Conservation (phyloP, 2,113 vertebrate genomes). For the Crotalus horridus region DNA sequence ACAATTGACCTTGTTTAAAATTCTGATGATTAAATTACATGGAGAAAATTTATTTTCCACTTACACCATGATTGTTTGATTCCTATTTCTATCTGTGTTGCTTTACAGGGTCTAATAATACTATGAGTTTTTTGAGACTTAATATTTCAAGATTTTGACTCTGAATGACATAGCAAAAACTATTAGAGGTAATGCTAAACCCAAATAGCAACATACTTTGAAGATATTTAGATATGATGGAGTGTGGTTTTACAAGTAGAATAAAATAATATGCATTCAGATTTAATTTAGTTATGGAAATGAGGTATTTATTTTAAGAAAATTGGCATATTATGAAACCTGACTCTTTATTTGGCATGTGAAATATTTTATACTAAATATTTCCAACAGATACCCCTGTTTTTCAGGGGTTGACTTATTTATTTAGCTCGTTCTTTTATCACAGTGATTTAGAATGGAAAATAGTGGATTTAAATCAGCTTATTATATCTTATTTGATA, state of each 20-base stretch:
- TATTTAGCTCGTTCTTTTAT: background rate
- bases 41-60: background rate
- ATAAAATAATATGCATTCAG: background rate
- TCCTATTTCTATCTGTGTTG: background rate
- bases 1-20: background rate
- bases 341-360: background rate
- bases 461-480: background rate
- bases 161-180: constrained; percentile 60
- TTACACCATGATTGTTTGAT: background rate
- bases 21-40: background rate
- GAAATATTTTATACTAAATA: background rate
- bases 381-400: background rate
- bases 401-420: background rate
- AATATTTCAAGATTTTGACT: constrained; percentile 48
- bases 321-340: background rate
- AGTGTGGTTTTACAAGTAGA: background rate
- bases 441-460: background rate
- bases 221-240: background rate
- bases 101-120: rapidly evolving
- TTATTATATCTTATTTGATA: background rate
- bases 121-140: background rate
- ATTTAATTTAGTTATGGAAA: background rate
- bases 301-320: background rate
- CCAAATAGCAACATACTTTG: constrained; percentile 18
- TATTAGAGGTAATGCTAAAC: background rate